Evolutionary conservation across 2,113 vertebrate species (phyloP), one percentile per base, ranked within the genome.

Genomic region (Gnathonemus echidnorhynchus): DNA sequence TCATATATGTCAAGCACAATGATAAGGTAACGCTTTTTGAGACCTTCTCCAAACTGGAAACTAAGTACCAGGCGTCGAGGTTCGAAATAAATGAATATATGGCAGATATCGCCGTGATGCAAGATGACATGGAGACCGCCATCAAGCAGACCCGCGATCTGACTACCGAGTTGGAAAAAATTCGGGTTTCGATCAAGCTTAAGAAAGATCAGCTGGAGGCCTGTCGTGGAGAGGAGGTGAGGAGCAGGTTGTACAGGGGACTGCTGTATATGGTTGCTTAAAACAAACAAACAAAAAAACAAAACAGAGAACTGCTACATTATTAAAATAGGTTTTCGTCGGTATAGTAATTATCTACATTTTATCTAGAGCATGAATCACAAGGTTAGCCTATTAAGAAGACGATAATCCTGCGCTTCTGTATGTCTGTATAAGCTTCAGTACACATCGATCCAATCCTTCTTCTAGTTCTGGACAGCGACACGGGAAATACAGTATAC

Each of bases 51-150:
- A 94, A 95, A 46, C 35, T 92, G 87, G 87, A 89, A 0, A 92
- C 95, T 48, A 96, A 94, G 66, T 42, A 94, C 49, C 91, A 90
- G 17, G 93, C 95, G 84, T 91, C 92, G 17, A 0, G 1, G 15
- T 95, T 95, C 1, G 88, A 96, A 6, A 86, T 96, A 88, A 3
- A 0, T 15, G 95, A 95, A 45, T 92, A 90, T 5, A 1, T 48
- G n/a, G 50, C 1, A 0, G 91, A 94, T 5, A 3, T 45, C 1
- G 0, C 0, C 0, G 27, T 89, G 3, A 0, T 3, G 1, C 3
- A 74, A 15, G 6, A 5, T 0, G 0, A 2, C 1, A 0, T 95
- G 24, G 87, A 91, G 0, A 62, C 17, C 1, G 10, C 0, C 1
- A 11, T 45, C 0, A 50, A 0, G 0, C 49, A 86, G 0, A 0